phyloP scores from a whole-genome alignment of 2,888 invertebrate species.

The Exephanes ischioxanthus region DNA sequence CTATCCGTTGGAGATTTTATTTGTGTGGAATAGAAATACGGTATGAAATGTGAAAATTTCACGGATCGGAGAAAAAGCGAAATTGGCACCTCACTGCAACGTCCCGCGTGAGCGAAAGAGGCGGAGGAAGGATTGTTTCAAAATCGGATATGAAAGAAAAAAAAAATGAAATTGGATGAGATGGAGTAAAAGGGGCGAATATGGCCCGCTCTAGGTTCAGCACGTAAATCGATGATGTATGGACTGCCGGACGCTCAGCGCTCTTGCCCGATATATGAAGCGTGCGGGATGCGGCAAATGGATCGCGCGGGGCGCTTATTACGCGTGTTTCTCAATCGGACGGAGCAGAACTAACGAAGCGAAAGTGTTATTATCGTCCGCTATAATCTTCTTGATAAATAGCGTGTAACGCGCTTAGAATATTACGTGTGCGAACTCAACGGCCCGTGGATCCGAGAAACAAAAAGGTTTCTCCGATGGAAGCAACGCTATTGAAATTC shows the following conservation, averaged over 20 bases:
- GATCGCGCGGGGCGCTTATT: not conserved
- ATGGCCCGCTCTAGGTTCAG: not conserved
- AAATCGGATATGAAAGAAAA: not conserved
- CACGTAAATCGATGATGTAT: not conserved
- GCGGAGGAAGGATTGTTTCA: too few relatives aligned
- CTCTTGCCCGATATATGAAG: not conserved
- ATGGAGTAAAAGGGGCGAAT: not conserved
- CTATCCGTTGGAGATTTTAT: not conserved
- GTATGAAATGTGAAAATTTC: not conserved
- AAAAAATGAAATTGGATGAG: not conserved
- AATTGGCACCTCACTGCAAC: not conserved
- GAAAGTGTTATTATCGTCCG: conserved; percentile 16
- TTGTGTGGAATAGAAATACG: not conserved
- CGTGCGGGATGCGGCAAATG: not conserved
- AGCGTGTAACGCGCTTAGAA: not conserved
- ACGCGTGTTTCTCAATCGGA: not conserved
- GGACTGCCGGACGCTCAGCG: not conserved
- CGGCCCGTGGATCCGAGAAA: conserved; percentile 20
- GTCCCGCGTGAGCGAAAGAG: too few relatives aligned
- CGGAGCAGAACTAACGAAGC: conserved; percentile 5
- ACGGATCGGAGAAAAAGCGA: not conserved
- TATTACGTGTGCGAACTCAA: conserved; percentile 1
- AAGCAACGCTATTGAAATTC: not conserved
- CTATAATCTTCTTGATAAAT: conserved; percentile 4
- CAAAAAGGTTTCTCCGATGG: not conserved